These are phyloP conservation scores for Plumapathes pennacea DNA, from an alignment of 92 coral and sea anemone species.

Conservation along the genomic window DNA sequence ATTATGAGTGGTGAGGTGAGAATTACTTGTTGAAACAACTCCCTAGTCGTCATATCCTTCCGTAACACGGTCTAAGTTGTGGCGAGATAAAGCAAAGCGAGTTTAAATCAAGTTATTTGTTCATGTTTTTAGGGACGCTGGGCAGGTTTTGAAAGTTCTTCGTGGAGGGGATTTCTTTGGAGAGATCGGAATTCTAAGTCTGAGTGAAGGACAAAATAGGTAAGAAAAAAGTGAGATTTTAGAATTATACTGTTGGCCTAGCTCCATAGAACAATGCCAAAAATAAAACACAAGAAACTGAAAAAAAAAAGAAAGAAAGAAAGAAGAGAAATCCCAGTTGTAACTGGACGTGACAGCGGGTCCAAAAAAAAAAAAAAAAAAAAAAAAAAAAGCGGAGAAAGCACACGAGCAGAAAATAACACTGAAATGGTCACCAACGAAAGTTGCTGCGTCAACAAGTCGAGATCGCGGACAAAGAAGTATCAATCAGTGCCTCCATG, in stretches of 20 bases:
- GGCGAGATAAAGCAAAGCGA: neutral
- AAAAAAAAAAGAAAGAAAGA: neutral
- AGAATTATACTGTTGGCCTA: no score
- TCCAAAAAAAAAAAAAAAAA: no score
- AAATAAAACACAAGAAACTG: neutral
- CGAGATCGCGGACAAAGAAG: no score
- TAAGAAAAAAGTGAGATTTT: no score
- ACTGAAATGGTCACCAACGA: no score
- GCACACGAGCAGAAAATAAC: no score
- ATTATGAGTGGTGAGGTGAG: no score
- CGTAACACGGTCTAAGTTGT: neutral
- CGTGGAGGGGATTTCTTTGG: constrained; percentile 97
- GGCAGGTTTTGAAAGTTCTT: constrained; percentile 79
- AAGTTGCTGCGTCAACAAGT: no score
- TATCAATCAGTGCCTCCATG: no score
- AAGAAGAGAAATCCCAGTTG: neutral
- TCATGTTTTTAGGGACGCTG: constrained; percentile 63
- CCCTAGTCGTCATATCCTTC: neutral
- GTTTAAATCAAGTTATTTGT: neutral
- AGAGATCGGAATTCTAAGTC: constrained; percentile 90
- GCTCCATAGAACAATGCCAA: neutral
- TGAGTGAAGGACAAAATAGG: constrained; percentile 99
- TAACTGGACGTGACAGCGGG: no score
- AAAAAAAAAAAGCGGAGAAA: no score
- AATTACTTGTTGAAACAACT: no score